Conservation (phyloP, 2,888 invertebrate genomes). For the Venustoraphidia nigricollis region DNA sequence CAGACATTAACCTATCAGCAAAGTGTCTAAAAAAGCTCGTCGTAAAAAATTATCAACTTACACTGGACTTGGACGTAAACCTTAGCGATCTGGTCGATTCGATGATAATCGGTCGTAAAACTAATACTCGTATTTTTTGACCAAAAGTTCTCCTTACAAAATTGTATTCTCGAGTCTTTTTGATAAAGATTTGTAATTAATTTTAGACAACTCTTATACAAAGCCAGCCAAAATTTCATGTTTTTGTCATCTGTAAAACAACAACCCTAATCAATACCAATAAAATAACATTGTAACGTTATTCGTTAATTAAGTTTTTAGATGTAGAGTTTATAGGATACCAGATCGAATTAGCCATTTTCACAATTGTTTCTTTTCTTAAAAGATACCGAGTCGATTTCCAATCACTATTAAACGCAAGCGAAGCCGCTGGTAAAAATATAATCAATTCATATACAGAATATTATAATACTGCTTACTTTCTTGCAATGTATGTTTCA, state of each 20-base stretch:
- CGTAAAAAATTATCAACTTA: neutral
- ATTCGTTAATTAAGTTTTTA: no score
- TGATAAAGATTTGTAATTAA: conserved; percentile 5
- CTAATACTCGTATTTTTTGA: conserved; percentile 3
- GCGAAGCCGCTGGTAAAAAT: neutral
- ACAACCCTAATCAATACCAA: neutral
- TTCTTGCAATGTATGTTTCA: neutral
- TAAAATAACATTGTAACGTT: no score
- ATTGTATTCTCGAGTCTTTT: conserved; percentile 5
- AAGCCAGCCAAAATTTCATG: conserved; percentile 4
- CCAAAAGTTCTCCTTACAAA: conserved; percentile 5
- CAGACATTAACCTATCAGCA: neutral
- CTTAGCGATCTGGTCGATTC: conserved; percentile 4
- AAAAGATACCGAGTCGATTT: no score
- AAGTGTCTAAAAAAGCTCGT: neutral
- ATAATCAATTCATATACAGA: neutral
- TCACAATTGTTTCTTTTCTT: no score
- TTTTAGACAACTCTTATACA: conserved; percentile 6
- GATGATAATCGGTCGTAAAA: conserved; percentile 5
- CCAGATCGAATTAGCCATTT: no score
- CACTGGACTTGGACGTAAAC: conserved; percentile 1
- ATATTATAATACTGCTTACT: neutral
- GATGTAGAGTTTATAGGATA: no score
- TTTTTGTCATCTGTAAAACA: conserved; percentile 1
- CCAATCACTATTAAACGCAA: no score